Evolutionary conservation across 2,888 invertebrate genomes (phyloP), one percentile per base, ranked within the genome.

Genomic region (Tetranychus truncatus): DNA sequence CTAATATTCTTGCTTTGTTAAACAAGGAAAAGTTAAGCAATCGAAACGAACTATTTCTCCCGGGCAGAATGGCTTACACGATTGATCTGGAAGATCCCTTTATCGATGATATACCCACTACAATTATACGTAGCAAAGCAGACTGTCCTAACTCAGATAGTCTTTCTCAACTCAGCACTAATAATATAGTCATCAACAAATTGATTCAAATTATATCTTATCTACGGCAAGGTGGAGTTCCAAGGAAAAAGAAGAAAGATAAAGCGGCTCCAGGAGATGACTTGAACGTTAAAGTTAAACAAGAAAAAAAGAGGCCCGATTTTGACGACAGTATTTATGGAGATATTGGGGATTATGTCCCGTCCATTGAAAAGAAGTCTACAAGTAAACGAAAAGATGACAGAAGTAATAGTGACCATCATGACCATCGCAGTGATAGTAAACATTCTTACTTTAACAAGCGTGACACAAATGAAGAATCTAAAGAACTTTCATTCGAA

Each of bases 61-160:
- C 95, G 0, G 93, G 95, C 0, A 88, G 99, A 69, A 99, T 97
- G 96, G 99, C 99, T 0, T 99, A 99, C 82, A 91, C 96, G 0
- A 93, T 97, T 66, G 97, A 99, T 80, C 84, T 99, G 55, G 79
- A 93, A 74, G 91, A 91, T 78, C 93, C 92, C 78, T 86, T 85
- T 79, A 86, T 88, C 1, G 92, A 93, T 79, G 99, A 99, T 81
- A 95, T 99, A 77, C 99, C 99, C 0, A 95, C 95, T 0, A 97
- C 97, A 0, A 83, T 95, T 66, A 91, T 96, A 46, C 86, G 96
- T 74, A 95, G 94, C 78, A 91, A 93, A 82, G 91, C 91, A 0
- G 97, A 99, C 76, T 84, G 84, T 77, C 92, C 92, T 0, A 88
- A 88, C 74, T 84, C 88, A 24, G 89, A 90, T 81, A 82, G 84